phyloP scores from a whole-genome alignment of 2,888 invertebrate species.

The Luffia ferchaultella region DNA sequence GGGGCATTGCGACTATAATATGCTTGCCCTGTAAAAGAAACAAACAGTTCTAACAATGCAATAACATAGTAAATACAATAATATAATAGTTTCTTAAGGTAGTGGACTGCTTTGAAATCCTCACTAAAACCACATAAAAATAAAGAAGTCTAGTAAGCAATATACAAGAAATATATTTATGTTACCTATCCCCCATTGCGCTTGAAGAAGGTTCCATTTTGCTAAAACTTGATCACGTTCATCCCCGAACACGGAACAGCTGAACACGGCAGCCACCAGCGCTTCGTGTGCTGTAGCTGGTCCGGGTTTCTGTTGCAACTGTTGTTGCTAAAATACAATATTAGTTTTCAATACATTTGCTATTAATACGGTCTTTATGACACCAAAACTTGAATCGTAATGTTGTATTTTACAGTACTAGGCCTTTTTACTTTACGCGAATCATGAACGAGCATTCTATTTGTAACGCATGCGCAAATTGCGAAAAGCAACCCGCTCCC shows the following conservation, averaged over 20 bases:
- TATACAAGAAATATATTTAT: no score
- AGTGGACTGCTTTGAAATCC: neutral
- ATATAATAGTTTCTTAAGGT: neutral
- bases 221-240: slow-evolving; percentile 93
- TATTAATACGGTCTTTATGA: no score
- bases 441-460: no score
- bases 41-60: neutral
- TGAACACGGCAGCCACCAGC: slow-evolving; percentile 77
- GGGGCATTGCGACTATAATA: slow-evolving; percentile 81
- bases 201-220: slow-evolving; percentile 95
- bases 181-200: slow-evolving; percentile 83
- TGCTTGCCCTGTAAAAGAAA: slow-evolving; percentile 65
- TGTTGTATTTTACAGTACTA: no score
- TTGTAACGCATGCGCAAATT: no score
- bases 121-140: neutral
- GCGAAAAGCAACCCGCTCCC: no score
- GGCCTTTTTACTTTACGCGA: no score
- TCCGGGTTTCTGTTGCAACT: slow-evolving; percentile 60
- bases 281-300: slow-evolving; percentile 72
- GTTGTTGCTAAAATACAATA: slow-evolving; percentile 24
- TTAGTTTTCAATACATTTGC: no score
- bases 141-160: no score
- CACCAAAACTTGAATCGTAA: no score
- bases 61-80: no score
- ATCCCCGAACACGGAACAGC: slow-evolving; percentile 89